Base-by-base conservation (phyloP, 2,888 invertebrate genomes). In the Glaucopsyche alexis region DNA sequence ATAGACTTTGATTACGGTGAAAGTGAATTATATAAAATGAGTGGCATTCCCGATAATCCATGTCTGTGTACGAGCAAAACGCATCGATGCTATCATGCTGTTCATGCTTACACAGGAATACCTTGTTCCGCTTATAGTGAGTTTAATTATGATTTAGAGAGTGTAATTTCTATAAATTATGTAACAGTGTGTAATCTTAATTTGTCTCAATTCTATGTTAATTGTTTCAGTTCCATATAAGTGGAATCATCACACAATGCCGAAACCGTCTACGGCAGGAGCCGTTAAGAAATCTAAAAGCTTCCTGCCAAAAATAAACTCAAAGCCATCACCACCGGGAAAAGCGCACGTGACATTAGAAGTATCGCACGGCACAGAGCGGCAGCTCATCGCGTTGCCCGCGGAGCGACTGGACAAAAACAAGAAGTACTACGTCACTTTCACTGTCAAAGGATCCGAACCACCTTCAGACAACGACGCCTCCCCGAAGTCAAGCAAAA, bases 391-490 rank as follows among this genome's bases (percentile, higher is more conserved):
- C 83, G 96, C 97, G 80, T 93, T 98, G 86, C 98, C 98, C 72
- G 96, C 97, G 29, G 97, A 98, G 82, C 95, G 95, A 84, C 90
- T 98, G 81, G 97, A 98, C 86, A 96, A 96, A 84, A 97, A 96
- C 85, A 98, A 98, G 88, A 94, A 97, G 83, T 98, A 98, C 89
- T 98, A 97, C 87, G 98, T 98, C 75, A 98, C 98, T 71, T 98
- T 98, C 84, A 98, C 98, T 47, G 97, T 98, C 5, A 97, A 97
- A 87, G 97, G 97, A 71, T 94, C 94, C 4, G 93, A 93, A 75
- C 93, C 93, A 45, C 91, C 94, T n/a, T 91, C 92, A 0, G 95
- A 95, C 69, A 94, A 89, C 74, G 93, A 93, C 71, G 82, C 85
- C 13, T 86, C 90, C 29, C 87, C 83, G 78, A 93, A 81, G 81